These are phyloP conservation scores for Rhopalosiphum maidis DNA, from an alignment of 1,140 invertebrate species.

Conservation along the genomic window DNA sequence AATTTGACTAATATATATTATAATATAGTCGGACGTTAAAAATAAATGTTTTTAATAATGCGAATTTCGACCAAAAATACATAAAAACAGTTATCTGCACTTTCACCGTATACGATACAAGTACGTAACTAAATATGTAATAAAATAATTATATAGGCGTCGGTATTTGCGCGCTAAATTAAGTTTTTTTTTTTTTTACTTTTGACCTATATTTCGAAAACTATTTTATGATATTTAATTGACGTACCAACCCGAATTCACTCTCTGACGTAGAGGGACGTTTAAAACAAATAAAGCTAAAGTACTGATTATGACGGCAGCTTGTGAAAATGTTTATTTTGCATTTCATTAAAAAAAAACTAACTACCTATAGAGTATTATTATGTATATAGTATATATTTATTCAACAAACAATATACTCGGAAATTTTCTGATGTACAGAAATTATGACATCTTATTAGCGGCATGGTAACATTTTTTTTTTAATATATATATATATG, in stretches of 20 bases:
- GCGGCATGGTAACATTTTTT: not conserved
- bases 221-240: constrained; percentile 2
- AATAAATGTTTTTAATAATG: not conserved
- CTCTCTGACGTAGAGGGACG: not conserved
- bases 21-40: not conserved
- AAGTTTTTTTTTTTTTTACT: not conserved
- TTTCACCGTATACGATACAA: not conserved
- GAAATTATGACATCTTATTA: constrained; percentile 14
- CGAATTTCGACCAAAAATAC: not conserved
- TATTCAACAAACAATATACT: constrained; percentile 9
- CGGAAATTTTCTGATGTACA: not conserved
- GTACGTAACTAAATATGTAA: not conserved
- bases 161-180: not conserved
- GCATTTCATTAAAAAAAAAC: not conserved
- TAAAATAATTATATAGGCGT: too few relatives aligned
- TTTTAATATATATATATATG: not conserved
- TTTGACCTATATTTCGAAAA: not conserved
- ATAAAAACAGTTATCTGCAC: not conserved
- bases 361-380: not conserved
- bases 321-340: not conserved
- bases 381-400: not conserved
- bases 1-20: not conserved
- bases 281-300: not conserved
- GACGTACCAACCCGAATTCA: not conserved
- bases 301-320: constrained; percentile 2